A percentile compares a stretch with the other conserved stretches of the same genome.
Conservation (phyloP, 2,113 vertebrate species). For the Okapia johnstoni region DNA sequence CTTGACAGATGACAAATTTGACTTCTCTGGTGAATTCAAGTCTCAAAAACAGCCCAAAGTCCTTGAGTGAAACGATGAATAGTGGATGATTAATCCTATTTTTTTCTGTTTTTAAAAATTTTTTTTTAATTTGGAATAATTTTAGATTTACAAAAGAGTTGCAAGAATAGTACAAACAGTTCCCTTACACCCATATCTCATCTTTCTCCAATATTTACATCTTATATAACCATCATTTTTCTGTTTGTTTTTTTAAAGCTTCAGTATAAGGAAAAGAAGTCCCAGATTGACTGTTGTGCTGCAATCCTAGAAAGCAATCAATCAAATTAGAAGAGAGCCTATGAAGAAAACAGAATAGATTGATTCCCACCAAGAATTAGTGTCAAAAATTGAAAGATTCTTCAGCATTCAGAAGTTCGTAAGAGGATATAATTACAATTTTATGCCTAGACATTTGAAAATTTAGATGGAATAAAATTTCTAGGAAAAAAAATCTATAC, state of each 20-base stretch:
- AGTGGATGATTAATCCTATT: not conserved
- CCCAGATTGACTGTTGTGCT: not conserved
- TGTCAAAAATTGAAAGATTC: constrained; percentile 11
- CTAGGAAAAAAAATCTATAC: not conserved
- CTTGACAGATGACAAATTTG: not conserved
- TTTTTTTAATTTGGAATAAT: not conserved
- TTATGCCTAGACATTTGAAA: not conserved
- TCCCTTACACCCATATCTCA: not conserved
- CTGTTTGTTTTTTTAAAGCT: not conserved
- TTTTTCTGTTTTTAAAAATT: not conserved
- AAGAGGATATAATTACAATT: not conserved
- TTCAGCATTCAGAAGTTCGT: not conserved
- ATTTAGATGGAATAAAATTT: not conserved
- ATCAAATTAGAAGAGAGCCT: not conserved
- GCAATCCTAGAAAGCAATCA: not conserved
- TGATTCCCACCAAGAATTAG: not conserved
- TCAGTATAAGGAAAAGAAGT: not conserved
- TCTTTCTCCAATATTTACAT: not conserved
- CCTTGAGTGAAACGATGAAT: not conserved
- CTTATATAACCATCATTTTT: not conserved
- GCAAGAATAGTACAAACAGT: not conserved
- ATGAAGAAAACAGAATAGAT: not conserved
- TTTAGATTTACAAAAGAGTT: not conserved
- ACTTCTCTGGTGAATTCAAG: not conserved
- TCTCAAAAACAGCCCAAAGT: not conserved